Conservation (phyloP, 2,888 invertebrate species). For the Andricus quercusramuli region DNA sequence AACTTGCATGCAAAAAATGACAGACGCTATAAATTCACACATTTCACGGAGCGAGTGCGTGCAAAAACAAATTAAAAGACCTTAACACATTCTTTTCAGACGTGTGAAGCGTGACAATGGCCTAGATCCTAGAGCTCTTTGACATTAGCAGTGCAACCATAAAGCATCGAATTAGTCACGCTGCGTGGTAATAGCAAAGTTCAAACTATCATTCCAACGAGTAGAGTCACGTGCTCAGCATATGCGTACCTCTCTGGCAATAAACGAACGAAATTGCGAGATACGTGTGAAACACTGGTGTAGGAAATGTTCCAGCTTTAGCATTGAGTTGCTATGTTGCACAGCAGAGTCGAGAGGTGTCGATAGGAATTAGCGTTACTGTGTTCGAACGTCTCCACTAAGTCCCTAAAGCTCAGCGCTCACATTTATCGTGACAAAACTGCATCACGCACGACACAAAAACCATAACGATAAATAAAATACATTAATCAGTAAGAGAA, state of each 20-base stretch:
- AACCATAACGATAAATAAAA: not conserved
- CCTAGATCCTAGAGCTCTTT: constrained; percentile 14
- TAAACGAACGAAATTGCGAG: constrained; percentile 19
- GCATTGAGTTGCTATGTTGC: constrained; percentile 3
- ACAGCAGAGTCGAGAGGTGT: not conserved
- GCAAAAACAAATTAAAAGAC: constrained; percentile 28
- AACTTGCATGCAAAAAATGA: not conserved
- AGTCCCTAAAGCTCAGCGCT: not conserved
- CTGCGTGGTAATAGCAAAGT: constrained; percentile 37
- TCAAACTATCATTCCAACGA: constrained; percentile 25
- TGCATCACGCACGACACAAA: not conserved
- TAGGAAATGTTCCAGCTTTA: constrained; percentile 26
- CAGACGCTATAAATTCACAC: not conserved
- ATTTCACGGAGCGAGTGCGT: not conserved
- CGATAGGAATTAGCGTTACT: constrained; percentile 20
- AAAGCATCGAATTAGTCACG: constrained; percentile 38
- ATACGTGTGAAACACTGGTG: not conserved
- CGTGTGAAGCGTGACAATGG: constrained; percentile 35
- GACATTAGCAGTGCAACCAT: constrained; percentile 39
- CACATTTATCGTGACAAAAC: not conserved
- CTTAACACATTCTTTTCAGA: constrained; percentile 9
- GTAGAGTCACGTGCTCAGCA: constrained; percentile 14
- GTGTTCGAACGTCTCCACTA: not conserved
- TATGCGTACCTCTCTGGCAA: not conserved
- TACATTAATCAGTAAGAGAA: not conserved